These are phyloP conservation scores for Staurois parvus DNA, from an alignment of 2,797 vertebrate species.

Conservation along the genomic window DNA sequence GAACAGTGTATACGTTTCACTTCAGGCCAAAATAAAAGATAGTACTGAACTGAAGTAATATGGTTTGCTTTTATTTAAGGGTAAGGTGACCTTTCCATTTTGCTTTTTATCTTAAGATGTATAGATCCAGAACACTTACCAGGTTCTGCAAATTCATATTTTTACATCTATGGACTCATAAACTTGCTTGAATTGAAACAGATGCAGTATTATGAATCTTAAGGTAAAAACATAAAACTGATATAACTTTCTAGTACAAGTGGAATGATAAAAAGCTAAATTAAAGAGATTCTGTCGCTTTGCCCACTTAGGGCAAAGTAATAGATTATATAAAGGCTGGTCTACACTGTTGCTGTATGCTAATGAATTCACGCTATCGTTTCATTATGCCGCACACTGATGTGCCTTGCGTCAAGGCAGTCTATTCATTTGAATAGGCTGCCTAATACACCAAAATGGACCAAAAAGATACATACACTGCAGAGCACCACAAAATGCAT, in stretches of 20 bases:
- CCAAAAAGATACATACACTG: no score
- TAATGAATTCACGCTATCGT: no score
- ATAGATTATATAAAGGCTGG: no score
- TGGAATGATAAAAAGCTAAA: no score
- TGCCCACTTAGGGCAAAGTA: no score
- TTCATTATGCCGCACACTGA: no score
- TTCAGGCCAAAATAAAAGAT: constrained; percentile 20
- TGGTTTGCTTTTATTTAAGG: not conserved
- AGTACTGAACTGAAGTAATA: constrained; percentile 18
- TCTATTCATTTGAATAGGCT: no score
- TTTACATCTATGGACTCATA: not conserved
- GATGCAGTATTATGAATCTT: not conserved
- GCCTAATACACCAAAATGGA: no score
- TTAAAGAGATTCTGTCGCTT: no score
- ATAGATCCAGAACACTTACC: not conserved
- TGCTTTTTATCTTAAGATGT: constrained; percentile 4
- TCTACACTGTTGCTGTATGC: no score
- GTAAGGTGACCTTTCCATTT: constrained; percentile 31
- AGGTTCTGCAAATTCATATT: not conserved
- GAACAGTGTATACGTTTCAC: constrained; percentile 16
- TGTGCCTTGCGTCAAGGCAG: no score
- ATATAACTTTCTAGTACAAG: not conserved
- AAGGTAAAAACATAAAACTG: not conserved
- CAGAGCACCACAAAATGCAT: no score
- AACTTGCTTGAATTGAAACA: not conserved